Evolutionary conservation across 2,888 invertebrate species (phyloP).

Genomic region (Theretra japonica): DNA sequence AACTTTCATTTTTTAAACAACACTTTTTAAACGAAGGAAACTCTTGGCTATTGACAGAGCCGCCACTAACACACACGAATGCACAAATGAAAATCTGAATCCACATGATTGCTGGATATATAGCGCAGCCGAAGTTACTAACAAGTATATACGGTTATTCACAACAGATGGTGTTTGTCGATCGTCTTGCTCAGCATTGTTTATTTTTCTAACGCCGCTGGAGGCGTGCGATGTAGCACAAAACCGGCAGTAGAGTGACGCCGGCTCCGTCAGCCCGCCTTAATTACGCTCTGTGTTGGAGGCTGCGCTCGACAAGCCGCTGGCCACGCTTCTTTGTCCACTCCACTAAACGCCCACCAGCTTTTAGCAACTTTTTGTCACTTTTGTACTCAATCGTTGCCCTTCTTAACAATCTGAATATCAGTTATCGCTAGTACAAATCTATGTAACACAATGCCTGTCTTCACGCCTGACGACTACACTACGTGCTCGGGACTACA

Average conservation of each 20-base stretch:
- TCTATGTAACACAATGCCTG: constrained; percentile 10
- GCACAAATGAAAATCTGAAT: constrained; percentile 54
- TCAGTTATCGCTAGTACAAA: background rate
- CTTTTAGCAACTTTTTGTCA: constrained; percentile 33
- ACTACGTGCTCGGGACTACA: background rate
- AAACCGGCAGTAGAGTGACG: constrained; percentile 62
- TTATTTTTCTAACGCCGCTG: constrained; percentile 50
- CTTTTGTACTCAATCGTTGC: background rate
- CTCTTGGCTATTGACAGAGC: constrained; percentile 48
- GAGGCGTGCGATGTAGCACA: constrained; percentile 62
- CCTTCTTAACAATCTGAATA: background rate
- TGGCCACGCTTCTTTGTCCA: constrained; percentile 21
- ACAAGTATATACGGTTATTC: constrained; percentile 49
- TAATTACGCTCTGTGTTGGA: constrained; percentile 48
- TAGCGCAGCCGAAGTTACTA: constrained; percentile 38
- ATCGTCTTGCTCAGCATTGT: constrained; percentile 67
- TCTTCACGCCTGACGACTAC: background rate
- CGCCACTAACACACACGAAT: constrained; percentile 49
- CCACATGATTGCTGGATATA: constrained; percentile 62
- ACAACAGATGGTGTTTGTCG: constrained; percentile 71
- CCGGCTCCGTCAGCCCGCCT: constrained; percentile 31
- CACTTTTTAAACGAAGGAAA: constrained; percentile 69
- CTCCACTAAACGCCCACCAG: constrained; percentile 31
- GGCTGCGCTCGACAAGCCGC: constrained; percentile 71
- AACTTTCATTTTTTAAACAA: constrained; percentile 63